Conservation (phyloP, 2,888 invertebrate genomes). For the Sceliomorpha sp. region DNA sequence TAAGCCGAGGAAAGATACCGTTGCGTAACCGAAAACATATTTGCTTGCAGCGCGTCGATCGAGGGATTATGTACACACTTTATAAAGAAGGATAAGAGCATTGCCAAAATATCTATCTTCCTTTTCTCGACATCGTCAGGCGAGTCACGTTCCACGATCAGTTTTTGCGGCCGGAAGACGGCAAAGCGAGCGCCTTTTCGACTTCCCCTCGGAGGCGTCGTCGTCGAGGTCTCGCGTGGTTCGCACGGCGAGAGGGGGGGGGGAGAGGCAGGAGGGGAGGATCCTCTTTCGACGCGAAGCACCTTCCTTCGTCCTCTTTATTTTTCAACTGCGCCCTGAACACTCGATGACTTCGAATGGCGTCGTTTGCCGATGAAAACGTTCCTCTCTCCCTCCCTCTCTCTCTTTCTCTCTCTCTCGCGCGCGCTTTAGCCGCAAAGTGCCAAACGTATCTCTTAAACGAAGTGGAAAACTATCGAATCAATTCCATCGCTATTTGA, state of each 20-base stretch:
- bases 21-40: conserved; percentile 12
- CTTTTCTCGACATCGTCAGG: conserved; percentile 35
- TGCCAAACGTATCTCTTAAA: conserved; percentile 36
- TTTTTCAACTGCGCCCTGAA: conserved; percentile 40
- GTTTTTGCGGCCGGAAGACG: conserved; percentile 58
- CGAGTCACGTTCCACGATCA: conserved; percentile 52
- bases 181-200: conserved; percentile 51
- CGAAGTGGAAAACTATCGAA: conserved; percentile 48
- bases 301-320: conserved; percentile 36
- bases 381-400: too few relatives aligned
- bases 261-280: conserved; percentile 3
- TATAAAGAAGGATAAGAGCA: conserved; percentile 22
- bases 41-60: conserved; percentile 35
- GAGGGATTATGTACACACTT: conserved; percentile 23
- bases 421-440: conserved; percentile 37
- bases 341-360: conserved; percentile 52
- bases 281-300: conserved; percentile 5
- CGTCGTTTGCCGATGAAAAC: conserved; percentile 43
- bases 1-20: too few relatives aligned
- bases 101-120: conserved; percentile 37
- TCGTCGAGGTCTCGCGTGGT: not conserved
- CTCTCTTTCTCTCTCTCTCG: too few relatives aligned
- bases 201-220: conserved; percentile 33
- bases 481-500: conserved; percentile 25
- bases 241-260: too few relatives aligned